Percentiles rank a stretch among this genome's conserved stretches.
Evolutionary conservation across 2,797 vertebrate genomes (phyloP).

Genomic region (Lagodon rhomboides): DNA sequence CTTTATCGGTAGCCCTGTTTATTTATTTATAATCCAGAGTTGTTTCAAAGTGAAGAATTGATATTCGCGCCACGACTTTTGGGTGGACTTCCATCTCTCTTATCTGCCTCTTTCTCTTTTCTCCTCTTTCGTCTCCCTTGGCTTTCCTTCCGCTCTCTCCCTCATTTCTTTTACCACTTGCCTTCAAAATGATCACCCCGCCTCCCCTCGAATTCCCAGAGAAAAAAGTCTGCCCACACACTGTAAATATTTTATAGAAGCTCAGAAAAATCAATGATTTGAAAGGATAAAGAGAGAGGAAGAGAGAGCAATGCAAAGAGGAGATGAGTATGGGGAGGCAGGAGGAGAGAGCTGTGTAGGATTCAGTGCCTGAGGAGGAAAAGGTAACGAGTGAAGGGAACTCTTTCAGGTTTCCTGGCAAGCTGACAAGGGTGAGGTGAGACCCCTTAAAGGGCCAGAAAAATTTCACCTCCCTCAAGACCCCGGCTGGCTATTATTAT

Average conservation of each 20-base stretch:
- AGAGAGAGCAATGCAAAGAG: conserved; percentile 57
- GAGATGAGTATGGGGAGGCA: conserved; percentile 45
- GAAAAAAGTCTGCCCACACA: conserved; percentile 82
- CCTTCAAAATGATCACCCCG: conserved; percentile 80
- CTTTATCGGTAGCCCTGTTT: conserved; percentile 70
- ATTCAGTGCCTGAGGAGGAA: conserved; percentile 43
- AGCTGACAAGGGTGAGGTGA: conserved; percentile 49
- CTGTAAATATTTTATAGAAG: conserved; percentile 86
- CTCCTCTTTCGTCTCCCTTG: conserved; percentile 37
- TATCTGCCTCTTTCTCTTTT: conserved; percentile 64
- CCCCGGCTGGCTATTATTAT: conserved; percentile 60
- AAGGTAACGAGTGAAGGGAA: conserved; percentile 34
- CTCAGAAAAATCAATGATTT: conserved; percentile 84
- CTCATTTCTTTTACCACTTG: conserved; percentile 66
- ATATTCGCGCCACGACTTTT: conserved; percentile 74
- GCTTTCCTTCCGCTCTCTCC: conserved; percentile 36
- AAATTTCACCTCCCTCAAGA: conserved; percentile 50
- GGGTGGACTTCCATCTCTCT: conserved; percentile 71
- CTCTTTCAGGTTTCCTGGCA: conserved; percentile 58
- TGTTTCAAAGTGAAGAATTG: conserved; percentile 78
- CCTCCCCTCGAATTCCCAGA: conserved; percentile 71
- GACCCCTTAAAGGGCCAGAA: conserved; percentile 57
- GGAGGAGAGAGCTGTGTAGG: conserved; percentile 30
- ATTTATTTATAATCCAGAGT: conserved; percentile 79
- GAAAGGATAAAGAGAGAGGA: conserved; percentile 65